Conservation (phyloP, 2,888 invertebrate genomes). For the Aphodius granarius region DNA sequence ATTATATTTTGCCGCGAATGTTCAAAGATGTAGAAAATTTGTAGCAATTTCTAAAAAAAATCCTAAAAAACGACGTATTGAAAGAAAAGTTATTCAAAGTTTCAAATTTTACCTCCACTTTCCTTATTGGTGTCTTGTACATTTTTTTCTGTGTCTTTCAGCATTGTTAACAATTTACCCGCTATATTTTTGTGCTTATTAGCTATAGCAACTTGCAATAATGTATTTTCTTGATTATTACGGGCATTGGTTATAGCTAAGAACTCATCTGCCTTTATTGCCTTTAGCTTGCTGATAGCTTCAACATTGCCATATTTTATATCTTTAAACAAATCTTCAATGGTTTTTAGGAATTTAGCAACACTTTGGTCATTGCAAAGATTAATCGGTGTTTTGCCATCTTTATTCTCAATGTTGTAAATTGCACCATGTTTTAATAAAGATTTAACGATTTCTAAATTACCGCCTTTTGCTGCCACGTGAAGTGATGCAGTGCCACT, state of each 20-base stretch:
- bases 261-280: constrained; percentile 29
- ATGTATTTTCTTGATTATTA: constrained; percentile 31
- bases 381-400: constrained; percentile 34
- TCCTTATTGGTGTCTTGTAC: no score
- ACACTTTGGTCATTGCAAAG: constrained; percentile 28
- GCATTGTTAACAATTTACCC: constrained; percentile 27
- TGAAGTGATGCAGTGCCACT: constrained; percentile 32
- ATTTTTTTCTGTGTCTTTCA: not conserved
- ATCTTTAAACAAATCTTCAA: constrained; percentile 31
- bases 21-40: no score
- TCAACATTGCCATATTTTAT: constrained; percentile 28
- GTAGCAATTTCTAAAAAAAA: no score
- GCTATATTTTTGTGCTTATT: constrained; percentile 26
- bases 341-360: constrained; percentile 30
- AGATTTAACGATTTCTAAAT: constrained; percentile 28
- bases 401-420: constrained; percentile 30
- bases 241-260: constrained; percentile 32
- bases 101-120: no score
- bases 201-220: no score
- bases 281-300: constrained; percentile 26
- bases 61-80: no score
- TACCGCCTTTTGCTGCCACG: constrained; percentile 33
- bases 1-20: no score
- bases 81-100: no score
- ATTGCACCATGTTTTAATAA: constrained; percentile 32